Base-by-base conservation (phyloP, 2,113 vertebrate genomes). In the Uria lomvia region DNA sequence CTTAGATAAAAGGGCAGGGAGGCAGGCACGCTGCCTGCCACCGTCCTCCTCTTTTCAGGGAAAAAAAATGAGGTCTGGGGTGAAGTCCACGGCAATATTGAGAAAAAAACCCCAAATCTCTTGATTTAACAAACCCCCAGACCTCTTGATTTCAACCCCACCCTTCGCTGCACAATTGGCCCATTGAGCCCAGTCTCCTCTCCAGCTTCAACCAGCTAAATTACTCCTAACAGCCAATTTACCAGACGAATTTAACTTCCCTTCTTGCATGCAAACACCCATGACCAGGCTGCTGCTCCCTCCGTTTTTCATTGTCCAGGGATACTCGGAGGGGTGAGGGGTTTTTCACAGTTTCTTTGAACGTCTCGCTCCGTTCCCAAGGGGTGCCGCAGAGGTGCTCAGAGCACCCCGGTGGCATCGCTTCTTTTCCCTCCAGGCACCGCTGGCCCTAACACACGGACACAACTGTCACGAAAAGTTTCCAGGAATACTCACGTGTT, bases 391-490 rank as follows among this genome's bases (percentile, higher is more conserved):
- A 2, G 59, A 42, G 9, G n/a, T 14, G 32, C 77, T 72, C 68
- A 42, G 65, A n/a, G 77, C 40, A 34, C 34, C 0, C 1, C 0
- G 0, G 49, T 32, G 47, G 59, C 52, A 79, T 50, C 49, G 3
- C 36, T 88, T 53, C 17, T 29, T 24, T 23, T 34, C 29, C 45
- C 60, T 49, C 24, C 1, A 3, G 73, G 82, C 7, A 45, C 52
- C 5, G 9, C 38, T 11, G 43, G 30, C 38, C 83, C 58, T 8
- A 5, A 50, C 49, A 45, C 52, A n/a, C 0, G 0, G 38, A 73
- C 63, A 34, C 30, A 78, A 56, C 20, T 6, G 15, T 23, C 50
- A 27, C 2, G 21, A n/a, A 62, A 82, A 83, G 8, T 34, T 86
- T 67, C 90, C 82, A 71, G 68, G n/a, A 79, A 49, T 30, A 80